A percentile compares a stretch with the other conserved stretches of the same genome.
Conservation (phyloP, 2,797 vertebrate species). For the Danio kyathit region DNA sequence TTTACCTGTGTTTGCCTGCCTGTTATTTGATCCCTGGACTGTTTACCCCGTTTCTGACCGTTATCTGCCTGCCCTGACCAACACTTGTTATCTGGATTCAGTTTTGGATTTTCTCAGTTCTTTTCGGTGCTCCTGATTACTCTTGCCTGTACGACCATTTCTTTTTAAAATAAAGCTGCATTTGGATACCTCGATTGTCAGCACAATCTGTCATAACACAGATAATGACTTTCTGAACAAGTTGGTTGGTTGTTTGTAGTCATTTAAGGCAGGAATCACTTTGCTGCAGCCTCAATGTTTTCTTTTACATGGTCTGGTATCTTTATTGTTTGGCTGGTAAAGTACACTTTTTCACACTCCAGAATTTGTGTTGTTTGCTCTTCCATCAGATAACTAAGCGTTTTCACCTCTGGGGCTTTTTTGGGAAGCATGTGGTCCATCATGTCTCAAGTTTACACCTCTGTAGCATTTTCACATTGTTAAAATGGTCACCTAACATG, state of each 20-base stretch:
- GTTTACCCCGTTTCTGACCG: too few species aligned
- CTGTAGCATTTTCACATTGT: slow-evolving; percentile 9
- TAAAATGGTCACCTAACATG: slow-evolving; percentile 22
- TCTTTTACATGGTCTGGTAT: not conserved
- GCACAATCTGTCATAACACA: too few species aligned
- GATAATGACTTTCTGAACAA: not conserved
- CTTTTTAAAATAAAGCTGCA: too few species aligned
- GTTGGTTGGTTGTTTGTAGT: not conserved
- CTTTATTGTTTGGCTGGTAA: not conserved
- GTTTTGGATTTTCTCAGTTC: too few species aligned
- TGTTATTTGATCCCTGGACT: too few species aligned
- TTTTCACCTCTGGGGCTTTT: not conserved
- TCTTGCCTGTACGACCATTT: too few species aligned
- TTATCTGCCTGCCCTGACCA: too few species aligned
- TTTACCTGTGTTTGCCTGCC: too few species aligned
- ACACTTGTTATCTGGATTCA: too few species aligned
- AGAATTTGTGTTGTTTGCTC: not conserved
- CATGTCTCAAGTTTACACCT: slow-evolving; percentile 15
- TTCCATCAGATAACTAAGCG: not conserved
- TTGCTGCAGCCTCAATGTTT: not conserved
- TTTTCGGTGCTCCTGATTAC: too few species aligned
- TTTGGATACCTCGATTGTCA: too few species aligned
- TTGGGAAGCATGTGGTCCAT: not conserved
- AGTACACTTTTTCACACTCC: not conserved
- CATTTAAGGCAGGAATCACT: not conserved